These are phyloP conservation scores for Daktulosphaira vitifoliae DNA, from an alignment of 1,140 invertebrate genomes.

Conservation along the genomic window DNA sequence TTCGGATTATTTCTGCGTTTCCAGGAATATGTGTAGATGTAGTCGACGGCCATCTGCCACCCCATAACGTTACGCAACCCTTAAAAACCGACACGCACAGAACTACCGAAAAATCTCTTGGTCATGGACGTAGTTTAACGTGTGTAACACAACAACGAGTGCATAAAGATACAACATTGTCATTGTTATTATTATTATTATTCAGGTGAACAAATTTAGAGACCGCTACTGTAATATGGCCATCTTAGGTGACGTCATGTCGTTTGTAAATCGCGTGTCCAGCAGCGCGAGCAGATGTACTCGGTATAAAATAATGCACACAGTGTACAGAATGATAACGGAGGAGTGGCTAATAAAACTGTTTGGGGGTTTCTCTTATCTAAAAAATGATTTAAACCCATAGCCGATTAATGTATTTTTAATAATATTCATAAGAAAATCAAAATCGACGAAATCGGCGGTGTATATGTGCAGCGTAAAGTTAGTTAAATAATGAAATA, in stretches of 20 bases:
- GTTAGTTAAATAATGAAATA: too few relatives aligned
- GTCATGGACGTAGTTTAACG: not conserved
- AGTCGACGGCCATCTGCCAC: constrained; percentile 27
- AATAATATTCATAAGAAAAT: too few relatives aligned
- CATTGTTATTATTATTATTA: not conserved
- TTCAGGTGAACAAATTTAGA: constrained; percentile 21
- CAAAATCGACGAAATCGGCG: too few relatives aligned
- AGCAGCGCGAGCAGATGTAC: constrained; percentile 14
- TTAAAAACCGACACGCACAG: constrained; percentile 30
- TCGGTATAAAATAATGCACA: not conserved
- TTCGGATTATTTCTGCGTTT: constrained; percentile 31
- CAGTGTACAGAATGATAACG: too few relatives aligned
- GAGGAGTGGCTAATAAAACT: too few relatives aligned
- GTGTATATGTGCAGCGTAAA: too few relatives aligned
- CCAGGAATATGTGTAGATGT: constrained; percentile 16
- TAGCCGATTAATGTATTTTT: too few relatives aligned
- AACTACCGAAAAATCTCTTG: constrained; percentile 17
- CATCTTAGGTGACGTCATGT: not conserved
- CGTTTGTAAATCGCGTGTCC: constrained; percentile 15
- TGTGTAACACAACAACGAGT: too few relatives aligned
- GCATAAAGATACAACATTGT: too few relatives aligned
- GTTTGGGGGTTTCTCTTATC: too few relatives aligned
- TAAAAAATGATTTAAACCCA: too few relatives aligned
- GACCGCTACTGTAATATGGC: too few relatives aligned
- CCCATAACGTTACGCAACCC: constrained; percentile 32